A percentile compares a stretch with the other conserved stretches of the same genome.
Evolutionary conservation across 2,113 vertebrate species (phyloP).

Genomic region (Mastomys coucha): DNA sequence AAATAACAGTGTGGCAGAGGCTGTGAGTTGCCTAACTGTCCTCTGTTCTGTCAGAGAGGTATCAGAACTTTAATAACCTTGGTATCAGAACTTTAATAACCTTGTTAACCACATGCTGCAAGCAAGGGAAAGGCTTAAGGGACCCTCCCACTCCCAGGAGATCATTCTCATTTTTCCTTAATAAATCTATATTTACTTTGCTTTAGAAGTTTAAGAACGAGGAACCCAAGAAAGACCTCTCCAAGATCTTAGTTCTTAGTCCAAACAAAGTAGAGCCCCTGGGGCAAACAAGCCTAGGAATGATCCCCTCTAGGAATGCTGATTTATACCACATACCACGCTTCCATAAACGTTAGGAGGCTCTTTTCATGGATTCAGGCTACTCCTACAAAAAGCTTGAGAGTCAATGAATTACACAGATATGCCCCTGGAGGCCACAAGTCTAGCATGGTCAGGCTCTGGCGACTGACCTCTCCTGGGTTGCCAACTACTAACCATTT

Average conservation of each 20-base stretch:
- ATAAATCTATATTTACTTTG: neutral
- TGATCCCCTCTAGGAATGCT: neutral
- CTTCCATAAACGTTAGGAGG: neutral
- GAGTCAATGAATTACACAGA: neutral
- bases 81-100: neutral
- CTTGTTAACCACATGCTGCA: neutral
- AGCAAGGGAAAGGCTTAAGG: neutral
- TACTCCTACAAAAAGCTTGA: neutral
- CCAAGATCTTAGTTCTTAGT: neutral
- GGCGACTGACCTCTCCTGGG: neutral
- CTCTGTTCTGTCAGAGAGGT: neutral
- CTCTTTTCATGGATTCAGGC: neutral
- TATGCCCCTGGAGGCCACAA: neutral
- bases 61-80: neutral
- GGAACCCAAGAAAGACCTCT: neutral
- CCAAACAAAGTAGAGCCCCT: neutral
- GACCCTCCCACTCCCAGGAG: neutral
- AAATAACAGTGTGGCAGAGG: neutral
- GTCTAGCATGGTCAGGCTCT: neutral
- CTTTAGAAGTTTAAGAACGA: neutral
- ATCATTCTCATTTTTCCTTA: neutral
- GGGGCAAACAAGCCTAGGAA: neutral
- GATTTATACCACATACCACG: accelerated
- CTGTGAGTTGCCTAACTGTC: neutral
- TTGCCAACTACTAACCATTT: no score